phyloP scores from a whole-genome alignment of 2,888 invertebrate genomes.

The Parapristionchus giblindavisi region DNA sequence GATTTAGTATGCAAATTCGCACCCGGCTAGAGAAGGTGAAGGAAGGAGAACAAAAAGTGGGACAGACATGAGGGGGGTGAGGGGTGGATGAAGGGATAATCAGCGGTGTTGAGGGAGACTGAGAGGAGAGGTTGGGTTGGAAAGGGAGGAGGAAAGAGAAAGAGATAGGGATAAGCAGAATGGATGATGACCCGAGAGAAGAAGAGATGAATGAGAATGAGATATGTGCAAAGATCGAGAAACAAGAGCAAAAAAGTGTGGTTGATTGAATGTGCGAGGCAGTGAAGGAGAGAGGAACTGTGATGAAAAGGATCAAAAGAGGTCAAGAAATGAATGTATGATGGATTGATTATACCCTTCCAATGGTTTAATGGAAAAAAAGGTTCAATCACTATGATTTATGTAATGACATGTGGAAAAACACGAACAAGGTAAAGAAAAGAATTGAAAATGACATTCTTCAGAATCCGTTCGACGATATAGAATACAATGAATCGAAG shows the following conservation, averaged over 20 bases:
- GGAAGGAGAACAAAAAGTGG: slow-evolving; percentile 27
- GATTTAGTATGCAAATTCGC: slow-evolving; percentile 29
- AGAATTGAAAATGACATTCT: neutral
- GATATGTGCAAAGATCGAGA: neutral
- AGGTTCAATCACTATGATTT: too few relatives aligned
- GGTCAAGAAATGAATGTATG: neutral
- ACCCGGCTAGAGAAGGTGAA: neutral
- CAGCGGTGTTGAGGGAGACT: slow-evolving; percentile 3
- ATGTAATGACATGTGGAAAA: neutral
- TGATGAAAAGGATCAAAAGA: neutral
- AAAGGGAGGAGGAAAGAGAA: too few relatives aligned
- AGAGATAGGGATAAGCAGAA: slow-evolving; percentile 20
- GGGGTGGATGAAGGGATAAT: slow-evolving; percentile 14
- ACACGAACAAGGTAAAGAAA: neutral
- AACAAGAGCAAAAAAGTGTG: too few relatives aligned
- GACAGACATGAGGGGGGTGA: slow-evolving; percentile 8
- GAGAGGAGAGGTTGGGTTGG: neutral
- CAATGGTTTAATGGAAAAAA: too few relatives aligned
- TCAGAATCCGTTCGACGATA: slow-evolving; percentile 30
- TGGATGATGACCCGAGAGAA: slow-evolving; percentile 17
- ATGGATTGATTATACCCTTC: neutral
- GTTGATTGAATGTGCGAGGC: neutral
- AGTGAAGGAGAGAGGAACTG: neutral
- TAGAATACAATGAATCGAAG: slow-evolving; percentile 30
- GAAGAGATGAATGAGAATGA: neutral